Conservation (phyloP, 2,797 vertebrate genomes). For the Lacerta bilineata region DNA sequence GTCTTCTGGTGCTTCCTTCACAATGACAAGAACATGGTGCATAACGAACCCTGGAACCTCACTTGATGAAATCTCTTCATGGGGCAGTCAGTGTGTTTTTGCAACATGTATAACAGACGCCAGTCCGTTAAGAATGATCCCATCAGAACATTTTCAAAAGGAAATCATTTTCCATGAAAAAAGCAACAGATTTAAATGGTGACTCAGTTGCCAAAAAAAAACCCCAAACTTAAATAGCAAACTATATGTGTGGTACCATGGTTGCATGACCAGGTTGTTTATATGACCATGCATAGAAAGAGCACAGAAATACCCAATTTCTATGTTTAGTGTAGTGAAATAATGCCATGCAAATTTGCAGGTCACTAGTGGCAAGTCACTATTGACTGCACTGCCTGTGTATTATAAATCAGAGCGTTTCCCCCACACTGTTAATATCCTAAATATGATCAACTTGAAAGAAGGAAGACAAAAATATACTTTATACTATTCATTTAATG, state of each 20-base stretch:
- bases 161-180: not conserved
- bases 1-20: no score
- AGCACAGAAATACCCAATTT: not conserved
- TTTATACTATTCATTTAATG: no score
- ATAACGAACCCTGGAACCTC: no score
- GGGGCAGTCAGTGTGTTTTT: slow-evolving; percentile 62
- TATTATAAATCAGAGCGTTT: not conserved
- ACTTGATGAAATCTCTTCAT: slow-evolving; percentile 63
- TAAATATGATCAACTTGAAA: not conserved
- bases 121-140: slow-evolving; percentile 56
- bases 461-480: no score
- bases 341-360: not conserved
- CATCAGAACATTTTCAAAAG: slow-evolving; percentile 60
- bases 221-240: not conserved
- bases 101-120: slow-evolving; percentile 44
- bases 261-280: not conserved
- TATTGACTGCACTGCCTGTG: not conserved
- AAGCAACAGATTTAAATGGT: not conserved
- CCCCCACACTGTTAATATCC: not conserved
- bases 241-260: no score
- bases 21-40: no score
- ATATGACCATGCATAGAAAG: not conserved
- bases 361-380: not conserved
- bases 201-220: not conserved
- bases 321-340: not conserved